Base-by-base conservation (phyloP, 2,888 invertebrate species). In the Amphiduros pacificus region DNA sequence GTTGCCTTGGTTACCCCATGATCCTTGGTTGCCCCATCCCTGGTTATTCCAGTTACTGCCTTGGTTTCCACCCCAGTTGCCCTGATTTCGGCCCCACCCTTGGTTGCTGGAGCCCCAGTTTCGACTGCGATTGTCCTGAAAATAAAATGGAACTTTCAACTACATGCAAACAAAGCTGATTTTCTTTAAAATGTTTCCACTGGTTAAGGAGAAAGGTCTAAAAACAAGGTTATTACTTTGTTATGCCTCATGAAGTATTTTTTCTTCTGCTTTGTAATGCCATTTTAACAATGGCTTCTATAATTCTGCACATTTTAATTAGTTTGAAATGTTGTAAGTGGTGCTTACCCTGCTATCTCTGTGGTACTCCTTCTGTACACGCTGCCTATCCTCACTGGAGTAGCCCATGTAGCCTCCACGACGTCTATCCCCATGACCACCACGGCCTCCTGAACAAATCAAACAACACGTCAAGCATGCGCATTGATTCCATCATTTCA, bases 1-100 rank as follows among this genome's bases (percentile, higher is more conserved):
- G 58, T 59, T 53, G 29, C 68, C 64, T 32, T 73, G 68, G 57
- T 60, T 64, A 29, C 67, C 60, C 55, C 71, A 65, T 54, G 44
- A 17, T 24, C 54, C 60, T 44, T 67, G 66, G 62, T 62, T 67
- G 27, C 63, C 66, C 28, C 67, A 62, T 2, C 50, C 50, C 29
- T 62, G 55, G 52, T 60, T 55, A 22, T 52, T 32, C 59, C 61
- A 49, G 53, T 62, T 50, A 20, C 56, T 29, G 44, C 49, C 32
- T 24, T 44, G 55, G 26, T 54, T 36, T 20, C 57, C 54, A 26
- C 53, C 31, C 51, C 60, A 52, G 36, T 51, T 29, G 26, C 54
- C 40, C 22, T 60, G 52, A 17, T 61, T 52, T 51, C 66, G 49
- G 40, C 53, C 29, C 14, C 58, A 48, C 22, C 2, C 26, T 52